Conservation (phyloP, 2,113 vertebrate genomes). For the Eurystomus gularis region DNA sequence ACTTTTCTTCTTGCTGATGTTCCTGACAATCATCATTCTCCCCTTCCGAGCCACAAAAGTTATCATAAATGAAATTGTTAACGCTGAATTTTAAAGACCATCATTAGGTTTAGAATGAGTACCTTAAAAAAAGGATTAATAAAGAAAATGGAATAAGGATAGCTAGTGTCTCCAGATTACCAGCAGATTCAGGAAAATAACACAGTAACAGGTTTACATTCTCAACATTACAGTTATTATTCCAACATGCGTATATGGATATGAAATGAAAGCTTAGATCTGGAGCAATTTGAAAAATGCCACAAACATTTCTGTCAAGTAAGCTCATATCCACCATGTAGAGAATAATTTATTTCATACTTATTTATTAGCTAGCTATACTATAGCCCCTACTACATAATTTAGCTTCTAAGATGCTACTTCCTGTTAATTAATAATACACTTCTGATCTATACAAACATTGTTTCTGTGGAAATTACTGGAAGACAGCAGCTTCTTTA, state of each 20-base stretch:
- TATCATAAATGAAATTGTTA: conserved; percentile 30
- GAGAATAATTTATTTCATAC: not conserved
- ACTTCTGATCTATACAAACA: conserved; percentile 18
- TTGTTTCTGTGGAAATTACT: not conserved
- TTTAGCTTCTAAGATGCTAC: not conserved
- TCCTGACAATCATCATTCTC: conserved; percentile 51
- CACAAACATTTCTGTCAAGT: not conserved
- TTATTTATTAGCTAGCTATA: not conserved
- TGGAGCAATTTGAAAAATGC: not conserved
- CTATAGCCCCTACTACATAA: not conserved
- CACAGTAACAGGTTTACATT: not conserved
- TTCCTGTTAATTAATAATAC: conserved; percentile 14
- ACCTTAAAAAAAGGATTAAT: not conserved
- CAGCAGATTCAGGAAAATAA: not conserved
- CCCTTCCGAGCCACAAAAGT: conserved; percentile 1
- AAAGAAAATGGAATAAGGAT: not conserved
- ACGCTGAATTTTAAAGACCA: conserved; percentile 15
- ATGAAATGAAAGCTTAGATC: not conserved
- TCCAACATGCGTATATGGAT: not conserved
- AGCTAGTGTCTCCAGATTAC: not conserved
- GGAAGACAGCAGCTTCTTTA: not conserved
- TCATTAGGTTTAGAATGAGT: conserved; percentile 8
- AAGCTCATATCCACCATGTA: not conserved
- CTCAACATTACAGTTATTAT: not conserved
- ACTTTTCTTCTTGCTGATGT: not conserved